A percentile compares a stretch with the other conserved stretches of the same genome.
Conservation (phyloP, 2,113 vertebrate species). For the Nyctereutes procyonoides region DNA sequence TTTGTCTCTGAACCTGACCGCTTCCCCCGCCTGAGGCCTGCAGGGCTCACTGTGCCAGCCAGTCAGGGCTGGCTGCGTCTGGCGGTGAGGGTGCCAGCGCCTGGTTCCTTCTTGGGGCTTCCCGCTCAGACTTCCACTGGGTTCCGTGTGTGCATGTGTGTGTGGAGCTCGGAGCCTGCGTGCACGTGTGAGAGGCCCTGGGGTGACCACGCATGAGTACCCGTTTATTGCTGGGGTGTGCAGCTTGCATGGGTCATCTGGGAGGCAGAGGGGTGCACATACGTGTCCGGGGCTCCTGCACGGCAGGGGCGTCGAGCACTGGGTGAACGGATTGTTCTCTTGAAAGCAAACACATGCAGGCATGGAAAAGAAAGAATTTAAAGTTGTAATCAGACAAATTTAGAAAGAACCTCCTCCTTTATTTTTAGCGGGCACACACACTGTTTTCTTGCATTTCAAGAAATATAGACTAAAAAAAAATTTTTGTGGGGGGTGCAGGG, state of each 20-base stretch:
- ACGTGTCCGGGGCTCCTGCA: neutral
- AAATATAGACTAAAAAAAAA: neutral
- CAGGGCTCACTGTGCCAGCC: neutral
- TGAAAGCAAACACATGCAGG: rapidly evolving
- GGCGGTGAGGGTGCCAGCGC: rapidly evolving
- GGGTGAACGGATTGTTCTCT: neutral
- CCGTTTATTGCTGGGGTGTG: rapidly evolving
- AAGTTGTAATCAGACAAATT: neutral
- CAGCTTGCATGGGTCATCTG: rapidly evolving
- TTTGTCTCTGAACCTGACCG: neutral
- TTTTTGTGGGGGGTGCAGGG: neutral
- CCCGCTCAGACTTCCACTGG: rapidly evolving
- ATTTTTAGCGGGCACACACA: neutral
- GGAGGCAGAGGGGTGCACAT: neutral
- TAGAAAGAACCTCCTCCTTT: neutral
- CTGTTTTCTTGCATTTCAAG: neutral
- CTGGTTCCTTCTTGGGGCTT: rapidly evolving
- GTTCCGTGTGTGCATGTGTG: neutral
- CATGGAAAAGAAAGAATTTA: neutral
- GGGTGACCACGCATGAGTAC: rapidly evolving
- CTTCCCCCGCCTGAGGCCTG: no score
- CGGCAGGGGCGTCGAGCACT: rapidly evolving
- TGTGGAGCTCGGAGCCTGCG: rapidly evolving
- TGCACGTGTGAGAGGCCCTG: rapidly evolving
- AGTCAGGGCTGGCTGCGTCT: neutral